Evolutionary conservation across 2,113 vertebrate species (phyloP).

Genomic region (Eonycteris spelaea): DNA sequence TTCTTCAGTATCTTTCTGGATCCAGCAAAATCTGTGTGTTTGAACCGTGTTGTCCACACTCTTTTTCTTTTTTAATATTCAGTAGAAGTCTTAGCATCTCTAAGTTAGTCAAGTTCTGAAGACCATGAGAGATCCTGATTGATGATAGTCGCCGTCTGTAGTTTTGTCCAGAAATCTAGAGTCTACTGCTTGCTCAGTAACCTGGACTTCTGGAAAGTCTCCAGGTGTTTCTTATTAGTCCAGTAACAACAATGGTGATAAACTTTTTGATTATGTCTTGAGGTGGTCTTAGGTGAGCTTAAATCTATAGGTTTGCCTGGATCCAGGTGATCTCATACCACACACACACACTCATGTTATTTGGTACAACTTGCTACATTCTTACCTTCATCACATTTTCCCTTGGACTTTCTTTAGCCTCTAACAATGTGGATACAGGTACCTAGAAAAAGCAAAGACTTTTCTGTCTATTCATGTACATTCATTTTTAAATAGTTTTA

Average conservation of each 20-base stretch:
- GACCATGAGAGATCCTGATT: neutral
- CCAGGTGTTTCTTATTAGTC: neutral
- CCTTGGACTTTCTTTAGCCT: neutral
- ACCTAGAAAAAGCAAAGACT: neutral
- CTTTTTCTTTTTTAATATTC: neutral
- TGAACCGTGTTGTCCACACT: neutral
- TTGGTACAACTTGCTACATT: neutral
- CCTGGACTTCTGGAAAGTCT: neutral
- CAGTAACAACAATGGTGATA: too few species aligned
- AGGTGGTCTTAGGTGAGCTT: neutral
- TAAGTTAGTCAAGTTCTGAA: neutral
- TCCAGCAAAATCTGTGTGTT: neutral
- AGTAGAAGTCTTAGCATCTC: neutral
- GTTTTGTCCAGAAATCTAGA: neutral
- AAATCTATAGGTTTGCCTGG: neutral
- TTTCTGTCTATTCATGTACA: neutral
- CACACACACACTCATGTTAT: neutral
- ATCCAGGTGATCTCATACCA: neutral
- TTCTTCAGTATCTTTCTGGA: neutral
- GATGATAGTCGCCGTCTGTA: neutral
- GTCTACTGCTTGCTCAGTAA: neutral
- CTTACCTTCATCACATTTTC: neutral
- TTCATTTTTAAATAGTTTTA: neutral
- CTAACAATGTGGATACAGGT: neutral
- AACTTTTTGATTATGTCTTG: neutral